Conservation (phyloP, 2,888 invertebrate species). For the Eulithis testata region DNA sequence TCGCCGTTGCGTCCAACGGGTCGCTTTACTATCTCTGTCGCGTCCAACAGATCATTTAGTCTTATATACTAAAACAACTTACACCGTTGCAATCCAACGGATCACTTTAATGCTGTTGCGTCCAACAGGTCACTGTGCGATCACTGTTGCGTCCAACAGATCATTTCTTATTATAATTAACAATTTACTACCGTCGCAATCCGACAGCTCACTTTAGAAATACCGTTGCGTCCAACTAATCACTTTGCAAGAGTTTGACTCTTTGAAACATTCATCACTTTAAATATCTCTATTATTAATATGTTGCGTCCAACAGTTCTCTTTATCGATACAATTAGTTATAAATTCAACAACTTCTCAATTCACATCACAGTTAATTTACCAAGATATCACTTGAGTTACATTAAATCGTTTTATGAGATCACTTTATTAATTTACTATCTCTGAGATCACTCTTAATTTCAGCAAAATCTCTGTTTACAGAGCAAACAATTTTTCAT, state of each 20-base stretch:
- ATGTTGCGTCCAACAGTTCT: background rate
- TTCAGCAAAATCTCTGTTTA: too few relatives aligned
- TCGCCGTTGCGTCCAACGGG: too few relatives aligned
- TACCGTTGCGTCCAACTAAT: too few relatives aligned
- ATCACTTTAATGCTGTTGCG: too few relatives aligned
- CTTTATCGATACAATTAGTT: background rate
- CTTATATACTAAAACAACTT: too few relatives aligned
- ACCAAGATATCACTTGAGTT: background rate
- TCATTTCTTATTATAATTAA: background rate
- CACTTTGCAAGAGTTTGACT: too few relatives aligned
- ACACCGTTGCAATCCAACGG: too few relatives aligned
- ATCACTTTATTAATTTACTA: background rate
- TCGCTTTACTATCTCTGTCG: too few relatives aligned
- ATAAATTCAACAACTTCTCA: background rate
- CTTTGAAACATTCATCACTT: background rate
- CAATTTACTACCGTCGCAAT: background rate
- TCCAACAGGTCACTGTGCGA: background rate
- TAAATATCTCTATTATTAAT: background rate
- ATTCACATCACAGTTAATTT: background rate
- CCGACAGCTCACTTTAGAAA: background rate
- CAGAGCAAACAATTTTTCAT: too few relatives aligned
- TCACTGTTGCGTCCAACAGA: constrained; percentile 2
- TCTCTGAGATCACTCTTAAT: background rate
- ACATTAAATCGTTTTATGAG: background rate
- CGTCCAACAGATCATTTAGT: too few relatives aligned